phyloP scores from a whole-genome alignment of 2,797 vertebrate genomes.

The Pantherophis alleghaniensis region DNA sequence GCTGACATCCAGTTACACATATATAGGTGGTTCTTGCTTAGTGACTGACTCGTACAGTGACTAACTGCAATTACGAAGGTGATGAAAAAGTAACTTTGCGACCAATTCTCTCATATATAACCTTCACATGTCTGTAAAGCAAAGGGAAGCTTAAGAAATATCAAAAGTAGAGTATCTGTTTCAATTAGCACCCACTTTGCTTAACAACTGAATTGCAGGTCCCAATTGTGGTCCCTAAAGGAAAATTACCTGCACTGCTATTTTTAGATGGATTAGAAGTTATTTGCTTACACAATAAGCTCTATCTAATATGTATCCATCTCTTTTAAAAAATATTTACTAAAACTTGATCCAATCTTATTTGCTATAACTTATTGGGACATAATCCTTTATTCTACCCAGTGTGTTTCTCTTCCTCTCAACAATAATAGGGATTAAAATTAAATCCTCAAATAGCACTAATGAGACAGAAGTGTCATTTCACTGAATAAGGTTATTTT shows the following conservation, averaged over 20 bases:
- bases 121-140: neutral
- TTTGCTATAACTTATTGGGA: neutral
- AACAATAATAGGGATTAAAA: neutral
- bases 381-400: neutral
- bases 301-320: neutral
- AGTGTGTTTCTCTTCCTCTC: neutral
- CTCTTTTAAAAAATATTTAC: neutral
- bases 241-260: neutral
- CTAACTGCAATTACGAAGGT: neutral
- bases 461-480: neutral
- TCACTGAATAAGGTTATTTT: neutral
- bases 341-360: neutral
- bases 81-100: neutral
- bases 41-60: neutral
- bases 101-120: neutral
- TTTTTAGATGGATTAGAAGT: neutral
- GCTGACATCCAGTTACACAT: neutral
- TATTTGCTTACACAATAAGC: neutral
- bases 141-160: neutral
- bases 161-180: neutral
- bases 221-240: neutral
- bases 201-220: neutral
- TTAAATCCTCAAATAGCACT: neutral
- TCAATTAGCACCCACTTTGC: neutral
- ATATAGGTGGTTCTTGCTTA: neutral